Percentiles rank a stretch among this genome's conserved stretches.
Evolutionary conservation across 2,888 invertebrate genomes (phyloP).

Genomic region (Graphium colonna): DNA sequence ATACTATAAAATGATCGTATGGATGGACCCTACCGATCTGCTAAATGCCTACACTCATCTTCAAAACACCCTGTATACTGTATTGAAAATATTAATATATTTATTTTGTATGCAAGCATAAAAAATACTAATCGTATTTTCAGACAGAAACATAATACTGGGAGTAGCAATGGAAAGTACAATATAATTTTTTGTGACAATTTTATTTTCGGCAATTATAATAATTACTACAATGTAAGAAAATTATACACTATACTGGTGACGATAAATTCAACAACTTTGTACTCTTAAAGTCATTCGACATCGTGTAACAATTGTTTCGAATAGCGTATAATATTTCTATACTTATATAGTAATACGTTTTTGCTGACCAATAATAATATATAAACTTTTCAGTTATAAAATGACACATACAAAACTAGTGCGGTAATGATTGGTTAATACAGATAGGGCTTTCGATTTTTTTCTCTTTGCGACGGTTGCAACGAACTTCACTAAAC

Average conservation of each 20-base stretch:
- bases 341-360: neutral
- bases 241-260: conserved; percentile 1
- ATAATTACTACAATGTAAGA: conserved; percentile 6
- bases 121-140: too few relatives aligned
- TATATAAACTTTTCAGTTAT: neutral
- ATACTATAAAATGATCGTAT: too few relatives aligned
- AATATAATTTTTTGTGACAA: conserved; percentile 21
- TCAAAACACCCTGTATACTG: too few relatives aligned
- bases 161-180: too few relatives aligned
- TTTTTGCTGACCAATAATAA: neutral
- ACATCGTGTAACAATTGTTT: neutral
- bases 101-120: too few relatives aligned
- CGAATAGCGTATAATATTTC: conserved; percentile 7
- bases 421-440: neutral
- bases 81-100: too few relatives aligned
- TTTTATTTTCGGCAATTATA: conserved; percentile 16
- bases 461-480: conserved; percentile 5
- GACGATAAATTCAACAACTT: neutral
- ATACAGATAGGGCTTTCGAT: neutral
- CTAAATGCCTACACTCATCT: too few relatives aligned
- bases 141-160: too few relatives aligned
- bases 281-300: neutral
- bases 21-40: too few relatives aligned
- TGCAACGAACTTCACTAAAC: neutral
- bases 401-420: neutral